Conservation (phyloP, 1,140 invertebrate species). For the Colletes gigas region DNA sequence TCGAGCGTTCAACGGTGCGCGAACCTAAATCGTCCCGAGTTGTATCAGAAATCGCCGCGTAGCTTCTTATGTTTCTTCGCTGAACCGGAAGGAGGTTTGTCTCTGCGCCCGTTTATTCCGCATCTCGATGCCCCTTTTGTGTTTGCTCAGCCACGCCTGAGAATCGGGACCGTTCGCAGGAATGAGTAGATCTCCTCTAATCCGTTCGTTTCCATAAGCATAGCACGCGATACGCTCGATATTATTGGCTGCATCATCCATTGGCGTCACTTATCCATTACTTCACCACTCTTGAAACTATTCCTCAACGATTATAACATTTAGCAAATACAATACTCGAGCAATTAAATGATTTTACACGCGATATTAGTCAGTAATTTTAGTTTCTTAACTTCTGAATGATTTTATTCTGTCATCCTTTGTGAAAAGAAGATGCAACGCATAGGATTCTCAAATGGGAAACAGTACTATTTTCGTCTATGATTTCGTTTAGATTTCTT, state of each 20-base stretch:
- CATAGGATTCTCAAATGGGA: too few relatives aligned
- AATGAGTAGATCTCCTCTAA: slow-evolving; percentile 46
- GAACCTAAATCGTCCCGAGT: slow-evolving; percentile 25
- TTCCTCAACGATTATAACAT: too few relatives aligned
- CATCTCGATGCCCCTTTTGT: slow-evolving; percentile 61
- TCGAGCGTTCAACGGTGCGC: slow-evolving; percentile 19
- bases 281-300: background rate
- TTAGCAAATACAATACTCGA: too few relatives aligned
- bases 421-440: too few relatives aligned
- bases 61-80: slow-evolving; percentile 44
- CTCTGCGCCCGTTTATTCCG: slow-evolving; percentile 43
- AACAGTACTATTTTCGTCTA: too few relatives aligned
- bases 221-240: slow-evolving; percentile 52
- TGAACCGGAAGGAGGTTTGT: slow-evolving; percentile 54
- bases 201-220: slow-evolving; percentile 59
- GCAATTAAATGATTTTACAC: too few relatives aligned
- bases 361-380: too few relatives aligned
- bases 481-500: too few relatives aligned
- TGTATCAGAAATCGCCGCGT: slow-evolving; percentile 21
- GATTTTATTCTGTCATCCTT: too few relatives aligned
- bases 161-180: slow-evolving; percentile 41
- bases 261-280: slow-evolving; percentile 45
- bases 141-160: slow-evolving; percentile 66
- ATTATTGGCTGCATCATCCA: slow-evolving; percentile 45
- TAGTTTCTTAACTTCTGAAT: too few relatives aligned